Evolutionary conservation across 1,140 invertebrate genomes (phyloP), one percentile per base, ranked within the genome.

Genomic region (Phortica variegata): DNA sequence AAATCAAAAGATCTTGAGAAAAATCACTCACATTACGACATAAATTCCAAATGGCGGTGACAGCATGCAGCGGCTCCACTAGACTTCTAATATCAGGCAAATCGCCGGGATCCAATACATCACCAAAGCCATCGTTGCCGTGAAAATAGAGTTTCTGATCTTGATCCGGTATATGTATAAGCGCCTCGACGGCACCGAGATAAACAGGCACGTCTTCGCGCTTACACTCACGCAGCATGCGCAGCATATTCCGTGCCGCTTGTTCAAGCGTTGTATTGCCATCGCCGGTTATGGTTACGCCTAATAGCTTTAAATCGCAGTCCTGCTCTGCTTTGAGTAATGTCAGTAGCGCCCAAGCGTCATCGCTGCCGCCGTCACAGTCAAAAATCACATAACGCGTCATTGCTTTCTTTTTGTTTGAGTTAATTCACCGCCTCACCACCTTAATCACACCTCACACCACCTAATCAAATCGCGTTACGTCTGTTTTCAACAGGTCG

Each of bases 51-150:
- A 85, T 69, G 15, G 79, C 81, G 39, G 61, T 49, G 34, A 71
- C 70, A 1, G 68, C 73, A 52, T 75, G 59, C 49, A 71, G 44
- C 2, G 49, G 23, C 19, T 59, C 34, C 8, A 73, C 53, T 16
- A 65, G 52, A 19, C 51, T 43, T 10, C 59, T 38, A 19, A 73
- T 31, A 0, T 52, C 16, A 6, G 12, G 6, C 9, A 53, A 20
- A 18, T 39, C 31, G 12, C 34, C 48, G 5, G 52, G 49, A 0
- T 33, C n/a, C 1, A 73, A 47, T 4, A 66, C 57, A 70, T 85
- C 84, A 0, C 85, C 85, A 58, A 89, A 86, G 8, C 86, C 87
- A 76, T 89, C 85, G 4, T 50, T 53, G 0, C 86, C 87, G 73
- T 75, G 63, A 33, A 75, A 75, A 36, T 52, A 56, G 20, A 50